These are phyloP conservation scores for Drosophila birchii DNA, from an alignment of 2,888 invertebrate species.

Conservation along the genomic window DNA sequence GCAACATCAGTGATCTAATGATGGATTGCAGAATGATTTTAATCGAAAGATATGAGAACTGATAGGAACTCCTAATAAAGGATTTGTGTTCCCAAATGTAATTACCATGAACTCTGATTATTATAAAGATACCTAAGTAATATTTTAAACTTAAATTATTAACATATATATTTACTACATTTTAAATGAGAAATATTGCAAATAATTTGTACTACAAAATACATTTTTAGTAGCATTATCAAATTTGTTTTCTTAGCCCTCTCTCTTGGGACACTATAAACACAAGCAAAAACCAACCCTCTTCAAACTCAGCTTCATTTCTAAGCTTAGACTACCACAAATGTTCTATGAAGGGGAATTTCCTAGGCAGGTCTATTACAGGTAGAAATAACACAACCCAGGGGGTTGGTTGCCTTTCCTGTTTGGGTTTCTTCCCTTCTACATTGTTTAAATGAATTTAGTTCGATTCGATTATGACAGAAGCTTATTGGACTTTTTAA, in stretches of 20 bases:
- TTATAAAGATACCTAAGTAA: background rate
- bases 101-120: background rate
- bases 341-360: constrained; percentile 10
- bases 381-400: constrained; percentile 50
- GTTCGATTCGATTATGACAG: constrained; percentile 62
- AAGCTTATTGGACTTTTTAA: constrained; percentile 31
- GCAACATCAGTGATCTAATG: constrained; percentile 54
- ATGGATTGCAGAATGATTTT: constrained; percentile 49
- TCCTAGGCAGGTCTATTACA: constrained; percentile 64
- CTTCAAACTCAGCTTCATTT: constrained; percentile 32
- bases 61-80: constrained; percentile 1
- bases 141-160: background rate
- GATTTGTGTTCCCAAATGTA: background rate
- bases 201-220: background rate
- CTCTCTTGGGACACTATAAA: background rate
- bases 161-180: background rate
- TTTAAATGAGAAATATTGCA: background rate
- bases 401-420: constrained; percentile 8
- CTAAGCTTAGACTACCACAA: constrained; percentile 24
- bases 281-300: constrained; percentile 6
- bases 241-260: background rate
- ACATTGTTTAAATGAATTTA: constrained; percentile 67
- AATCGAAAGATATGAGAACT: constrained; percentile 8
- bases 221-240: background rate
- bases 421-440: constrained; percentile 12